These are phyloP conservation scores for Platyscapa corneri DNA, from an alignment of 1,140 invertebrate genomes.

Conservation along the genomic window DNA sequence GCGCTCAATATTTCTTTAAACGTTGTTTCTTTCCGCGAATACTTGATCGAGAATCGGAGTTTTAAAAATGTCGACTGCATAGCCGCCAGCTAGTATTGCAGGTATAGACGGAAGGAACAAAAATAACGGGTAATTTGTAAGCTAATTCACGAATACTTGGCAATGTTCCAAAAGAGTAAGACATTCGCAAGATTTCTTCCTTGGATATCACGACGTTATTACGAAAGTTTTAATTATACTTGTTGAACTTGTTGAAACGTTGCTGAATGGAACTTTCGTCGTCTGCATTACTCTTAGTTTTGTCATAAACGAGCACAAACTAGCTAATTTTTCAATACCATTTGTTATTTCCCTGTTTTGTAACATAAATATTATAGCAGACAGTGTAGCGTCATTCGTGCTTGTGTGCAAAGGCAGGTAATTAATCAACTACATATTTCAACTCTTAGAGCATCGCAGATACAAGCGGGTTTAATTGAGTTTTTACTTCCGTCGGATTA, in stretches of 20 bases:
- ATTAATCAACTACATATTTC: too few species aligned
- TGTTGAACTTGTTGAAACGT: too few species aligned
- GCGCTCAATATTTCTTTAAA: background rate
- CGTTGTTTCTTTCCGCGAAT: background rate
- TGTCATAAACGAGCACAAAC: background rate
- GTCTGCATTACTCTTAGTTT: too few species aligned
- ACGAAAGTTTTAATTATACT: background rate
- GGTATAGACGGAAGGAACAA: background rate
- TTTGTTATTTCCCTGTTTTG: background rate
- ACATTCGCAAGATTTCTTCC: too few species aligned
- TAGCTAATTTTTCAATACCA: background rate
- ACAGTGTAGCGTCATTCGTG: too few species aligned
- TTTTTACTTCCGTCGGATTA: too few species aligned
- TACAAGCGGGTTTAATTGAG: too few species aligned
- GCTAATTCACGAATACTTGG: background rate
- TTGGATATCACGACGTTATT: background rate
- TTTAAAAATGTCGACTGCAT: too few species aligned
- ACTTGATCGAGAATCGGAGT: background rate
- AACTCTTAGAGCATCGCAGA: too few species aligned
- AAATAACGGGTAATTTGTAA: background rate
- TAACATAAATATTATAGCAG: background rate
- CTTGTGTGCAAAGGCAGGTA: too few species aligned
- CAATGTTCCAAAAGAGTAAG: background rate
- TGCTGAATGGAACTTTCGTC: too few species aligned
- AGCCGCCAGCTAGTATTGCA: too few species aligned